Evolutionary conservation across 2,113 vertebrate genomes (phyloP), one percentile per base, ranked within the genome.

Genomic region (Agapornis roseicollis): DNA sequence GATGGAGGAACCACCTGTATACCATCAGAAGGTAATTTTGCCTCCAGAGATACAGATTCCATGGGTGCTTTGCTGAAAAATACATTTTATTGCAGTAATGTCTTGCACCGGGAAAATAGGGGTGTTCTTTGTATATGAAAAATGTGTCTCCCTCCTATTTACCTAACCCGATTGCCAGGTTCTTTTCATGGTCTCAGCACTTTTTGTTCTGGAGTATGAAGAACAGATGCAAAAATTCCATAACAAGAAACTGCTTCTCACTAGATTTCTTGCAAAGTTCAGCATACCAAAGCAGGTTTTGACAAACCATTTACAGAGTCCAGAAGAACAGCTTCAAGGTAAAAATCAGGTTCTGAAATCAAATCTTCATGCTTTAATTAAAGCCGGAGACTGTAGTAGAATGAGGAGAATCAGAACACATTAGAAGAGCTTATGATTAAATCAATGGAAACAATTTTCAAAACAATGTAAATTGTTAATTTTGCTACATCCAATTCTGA

Each of bases 251-350:
- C 50, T 68, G 76, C 55, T 85, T 89, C 83, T 71, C 50, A 2
- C 80, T 78, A 60, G n/a, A 61, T 80, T 88, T 91, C 64, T 90
- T 85, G 50, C n/a, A 42, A 80, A 88, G 61, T 85, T 85, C 70
- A 68, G 46, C 55, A 47, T 18, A 74, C 17, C 66, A 58, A 73
- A 89, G 55, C 68, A 89, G 44, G 66, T 86, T 93, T 93, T 94
- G 46, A 88, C 80, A 92, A 93, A 70, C 10, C 37, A 53, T 63
- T 93, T 93, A 88, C 80, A 86, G 53, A 92, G 60, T 80, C 80
- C 77, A 94, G 86, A 93, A 91, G 78, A 93, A 86, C 61, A 64
- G 56, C 77, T 78, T 89, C 92, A 86, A 93, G 92, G 85, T 90
- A 94, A 88, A 15, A 77, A 56, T 61, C 74, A 58, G 24, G 10